Percentiles rank a stretch among this genome's conserved stretches.
These are phyloP conservation scores for Pachycephala philippinensis DNA, from an alignment of 2,113 vertebrate genomes.

Conservation along the genomic window DNA sequence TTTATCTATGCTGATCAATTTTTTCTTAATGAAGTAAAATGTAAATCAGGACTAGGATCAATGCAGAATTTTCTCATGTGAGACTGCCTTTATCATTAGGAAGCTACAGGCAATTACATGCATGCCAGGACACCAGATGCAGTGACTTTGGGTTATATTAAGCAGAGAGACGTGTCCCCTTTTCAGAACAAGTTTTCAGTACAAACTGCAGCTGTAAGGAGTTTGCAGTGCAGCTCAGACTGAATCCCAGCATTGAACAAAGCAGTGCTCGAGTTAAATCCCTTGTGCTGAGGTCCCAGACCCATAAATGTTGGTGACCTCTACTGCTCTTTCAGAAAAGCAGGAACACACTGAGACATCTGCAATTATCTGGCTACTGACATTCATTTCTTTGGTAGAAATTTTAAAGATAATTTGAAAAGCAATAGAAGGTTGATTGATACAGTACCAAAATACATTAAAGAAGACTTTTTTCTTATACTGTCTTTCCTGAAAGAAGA, in stretches of 20 bases:
- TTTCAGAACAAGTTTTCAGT: constrained; percentile 10
- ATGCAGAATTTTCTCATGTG: constrained; percentile 11
- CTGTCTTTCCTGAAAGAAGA: neutral
- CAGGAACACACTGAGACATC: neutral
- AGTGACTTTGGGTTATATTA: constrained; percentile 46
- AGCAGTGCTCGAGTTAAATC: neutral
- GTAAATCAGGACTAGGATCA: neutral
- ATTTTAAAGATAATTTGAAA: neutral
- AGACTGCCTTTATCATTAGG: constrained; percentile 19
- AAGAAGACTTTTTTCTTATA: neutral
- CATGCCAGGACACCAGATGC: constrained; percentile 1
- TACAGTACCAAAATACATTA: neutral
- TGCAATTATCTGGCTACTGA: neutral
- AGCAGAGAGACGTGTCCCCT: constrained; percentile 5
- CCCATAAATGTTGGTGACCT: neutral
- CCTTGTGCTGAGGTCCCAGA: neutral
- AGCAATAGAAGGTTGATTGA: neutral
- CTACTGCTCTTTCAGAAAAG: neutral
- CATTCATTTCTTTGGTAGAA: neutral
- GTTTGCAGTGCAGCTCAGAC: neutral
- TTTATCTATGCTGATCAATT: constrained; percentile 27
- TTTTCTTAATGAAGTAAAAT: constrained; percentile 7
- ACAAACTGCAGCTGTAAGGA: neutral
- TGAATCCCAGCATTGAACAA: neutral
- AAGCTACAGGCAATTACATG: constrained; percentile 36